Percentiles rank a stretch among this genome's conserved stretches.
Evolutionary conservation across 2,888 invertebrate species (phyloP).

Genomic region (Trachelus iudaicus): DNA sequence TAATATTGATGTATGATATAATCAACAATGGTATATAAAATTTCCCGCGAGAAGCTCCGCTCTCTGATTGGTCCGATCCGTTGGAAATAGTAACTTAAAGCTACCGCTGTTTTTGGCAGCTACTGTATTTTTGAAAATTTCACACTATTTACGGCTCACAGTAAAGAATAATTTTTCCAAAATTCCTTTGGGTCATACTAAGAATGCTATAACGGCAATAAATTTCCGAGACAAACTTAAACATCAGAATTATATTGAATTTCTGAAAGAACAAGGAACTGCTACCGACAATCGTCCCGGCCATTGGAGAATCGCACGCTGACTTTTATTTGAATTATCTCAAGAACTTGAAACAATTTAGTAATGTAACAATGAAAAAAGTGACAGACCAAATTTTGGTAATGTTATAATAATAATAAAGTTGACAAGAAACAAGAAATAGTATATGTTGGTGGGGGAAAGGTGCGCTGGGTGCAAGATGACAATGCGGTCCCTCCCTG

Average conservation of each 20-base stretch:
- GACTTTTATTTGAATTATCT: neutral
- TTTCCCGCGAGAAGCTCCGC: neutral
- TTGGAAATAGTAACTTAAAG: neutral
- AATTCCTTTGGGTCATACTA: neutral
- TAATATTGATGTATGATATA: neutral
- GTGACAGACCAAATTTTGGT: neutral
- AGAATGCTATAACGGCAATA: neutral
- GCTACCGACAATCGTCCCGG: conserved; percentile 4
- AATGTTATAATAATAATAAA: neutral
- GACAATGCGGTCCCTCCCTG: conserved; percentile 43
- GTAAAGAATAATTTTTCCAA: neutral
- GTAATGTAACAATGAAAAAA: neutral
- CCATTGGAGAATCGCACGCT: conserved; percentile 5
- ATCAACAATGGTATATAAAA: neutral
- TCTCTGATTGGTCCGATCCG: neutral
- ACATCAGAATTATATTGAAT: neutral
- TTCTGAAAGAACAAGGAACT: neutral
- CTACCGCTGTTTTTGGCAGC: neutral
- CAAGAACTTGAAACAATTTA: neutral
- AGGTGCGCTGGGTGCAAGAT: conserved; percentile 53
- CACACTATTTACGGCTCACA: neutral
- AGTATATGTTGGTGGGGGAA: conserved; percentile 30
- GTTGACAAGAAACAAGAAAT: neutral
- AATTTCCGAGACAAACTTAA: neutral
- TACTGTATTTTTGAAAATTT: neutral